phyloP scores from a whole-genome alignment of 92 coral and sea anemone genomes.

The Desmophyllum pertusum region DNA sequence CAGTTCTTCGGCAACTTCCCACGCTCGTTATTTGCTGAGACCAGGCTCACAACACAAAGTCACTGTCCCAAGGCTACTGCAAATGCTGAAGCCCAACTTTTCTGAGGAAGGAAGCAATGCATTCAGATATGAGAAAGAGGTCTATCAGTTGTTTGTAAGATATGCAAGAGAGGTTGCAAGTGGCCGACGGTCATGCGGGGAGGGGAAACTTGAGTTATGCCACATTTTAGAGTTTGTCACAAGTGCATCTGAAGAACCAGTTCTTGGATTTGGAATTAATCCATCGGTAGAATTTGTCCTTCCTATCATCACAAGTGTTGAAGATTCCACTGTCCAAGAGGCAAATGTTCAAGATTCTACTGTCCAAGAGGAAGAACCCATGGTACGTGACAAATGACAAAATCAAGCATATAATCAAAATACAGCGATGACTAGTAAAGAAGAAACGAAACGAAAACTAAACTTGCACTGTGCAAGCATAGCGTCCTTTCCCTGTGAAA shows the following conservation, averaged over 20 bases:
- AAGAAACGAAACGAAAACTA: no score
- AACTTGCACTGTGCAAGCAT: no score
- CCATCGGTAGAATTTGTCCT: conserved; percentile 35
- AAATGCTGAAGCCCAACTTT: conserved; percentile 63
- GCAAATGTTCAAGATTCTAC: neutral
- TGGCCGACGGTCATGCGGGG: conserved; percentile 57
- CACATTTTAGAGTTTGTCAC: conserved; percentile 52
- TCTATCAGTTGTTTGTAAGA: conserved; percentile 59
- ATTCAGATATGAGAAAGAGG: conserved; percentile 55
- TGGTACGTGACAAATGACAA: no score
- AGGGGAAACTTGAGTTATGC: conserved; percentile 40
- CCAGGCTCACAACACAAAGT: no score
- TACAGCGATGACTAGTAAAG: no score
- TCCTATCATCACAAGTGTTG: conserved; percentile 28
- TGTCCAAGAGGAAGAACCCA: conserved; percentile 13
- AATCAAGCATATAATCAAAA: no score
- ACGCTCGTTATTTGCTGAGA: no score
- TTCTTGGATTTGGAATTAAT: conserved; percentile 35
- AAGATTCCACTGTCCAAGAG: conserved; percentile 30
- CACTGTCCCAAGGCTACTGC: conserved; percentile 57
- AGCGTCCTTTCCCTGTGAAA: no score
- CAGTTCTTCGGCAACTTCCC: no score
- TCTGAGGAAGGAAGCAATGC: conserved; percentile 63
- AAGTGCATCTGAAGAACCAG: conserved; percentile 48
- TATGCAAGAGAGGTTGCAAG: conserved; percentile 70